Percentiles rank a stretch among this genome's conserved stretches.
Conservation (phyloP, 2,113 vertebrate genomes). For the Macquaria australasica region DNA sequence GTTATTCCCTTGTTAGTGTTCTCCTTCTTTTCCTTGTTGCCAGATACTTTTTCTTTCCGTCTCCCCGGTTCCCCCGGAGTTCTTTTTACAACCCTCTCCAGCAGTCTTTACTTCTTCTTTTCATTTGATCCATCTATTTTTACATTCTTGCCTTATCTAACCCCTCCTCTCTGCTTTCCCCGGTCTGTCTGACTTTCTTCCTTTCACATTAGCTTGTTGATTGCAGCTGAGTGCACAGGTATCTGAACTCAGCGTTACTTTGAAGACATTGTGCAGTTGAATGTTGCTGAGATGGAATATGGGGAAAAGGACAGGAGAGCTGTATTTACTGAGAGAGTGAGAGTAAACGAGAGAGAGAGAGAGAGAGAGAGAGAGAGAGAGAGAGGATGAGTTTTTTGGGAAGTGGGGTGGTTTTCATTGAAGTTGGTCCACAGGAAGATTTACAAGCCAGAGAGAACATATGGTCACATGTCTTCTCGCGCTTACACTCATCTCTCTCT, state of each 20-base stretch:
- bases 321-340: neutral
- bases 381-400: neutral
- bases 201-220: constrained; percentile 35
- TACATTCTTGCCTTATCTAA: constrained; percentile 46
- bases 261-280: neutral
- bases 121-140: constrained; percentile 59
- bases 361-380: neutral
- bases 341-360: neutral
- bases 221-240: constrained; percentile 18
- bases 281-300: constrained; percentile 13
- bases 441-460: constrained; percentile 43
- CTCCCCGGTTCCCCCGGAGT: constrained; percentile 26
- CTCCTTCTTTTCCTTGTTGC: constrained; percentile 39
- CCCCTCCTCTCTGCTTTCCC: constrained; percentile 33
- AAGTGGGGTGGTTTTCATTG: constrained; percentile 41
- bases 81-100: constrained; percentile 32
- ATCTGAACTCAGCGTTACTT: constrained; percentile 19
- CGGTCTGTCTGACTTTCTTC: constrained; percentile 8
- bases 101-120: constrained; percentile 40
- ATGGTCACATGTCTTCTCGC: constrained; percentile 31
- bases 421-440: constrained; percentile 40
- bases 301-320: neutral
- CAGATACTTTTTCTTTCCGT: constrained; percentile 37
- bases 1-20: constrained; percentile 42
- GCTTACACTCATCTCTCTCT: neutral